Conservation (phyloP, 2,797 vertebrate genomes). For the Microctenopoma steveboyesi region DNA sequence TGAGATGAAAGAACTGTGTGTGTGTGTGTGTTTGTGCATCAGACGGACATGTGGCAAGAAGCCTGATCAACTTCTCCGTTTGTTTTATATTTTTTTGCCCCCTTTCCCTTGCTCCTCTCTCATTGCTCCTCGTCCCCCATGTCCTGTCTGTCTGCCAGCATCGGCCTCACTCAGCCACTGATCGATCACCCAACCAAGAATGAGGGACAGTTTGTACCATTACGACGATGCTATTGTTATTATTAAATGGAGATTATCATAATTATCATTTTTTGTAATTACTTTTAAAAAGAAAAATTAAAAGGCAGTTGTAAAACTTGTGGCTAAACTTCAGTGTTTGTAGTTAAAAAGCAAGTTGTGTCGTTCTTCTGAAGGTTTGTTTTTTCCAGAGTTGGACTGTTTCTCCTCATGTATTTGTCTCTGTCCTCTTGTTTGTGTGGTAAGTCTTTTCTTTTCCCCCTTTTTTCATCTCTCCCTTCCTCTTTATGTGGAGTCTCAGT, state of each 20-base stretch:
- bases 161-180: constrained; percentile 88
- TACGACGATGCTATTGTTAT: constrained; percentile 76
- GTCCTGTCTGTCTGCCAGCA: constrained; percentile 43
- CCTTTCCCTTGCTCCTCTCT: constrained; percentile 9
- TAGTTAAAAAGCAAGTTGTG: constrained; percentile 86
- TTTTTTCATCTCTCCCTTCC: constrained; percentile 65
- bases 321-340: constrained; percentile 93
- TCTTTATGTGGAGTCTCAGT: constrained; percentile 78
- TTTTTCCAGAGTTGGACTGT: constrained; percentile 69
- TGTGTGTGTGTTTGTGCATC: neutral
- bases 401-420: constrained; percentile 74
- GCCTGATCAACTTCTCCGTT: constrained; percentile 26
- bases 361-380: constrained; percentile 80
- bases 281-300: constrained; percentile 85
- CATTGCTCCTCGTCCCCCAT: constrained; percentile 21
- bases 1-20: constrained; percentile 20
- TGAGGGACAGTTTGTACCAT: constrained; percentile 85
- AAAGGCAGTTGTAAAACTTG: constrained; percentile 90
- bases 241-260: constrained; percentile 78
- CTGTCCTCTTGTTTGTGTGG: constrained; percentile 91
- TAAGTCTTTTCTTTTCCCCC: constrained; percentile 63
- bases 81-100: neutral
- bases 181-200: constrained; percentile 78
- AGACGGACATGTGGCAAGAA: constrained; percentile 21
- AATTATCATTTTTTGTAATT: constrained; percentile 89